Evolutionary conservation across 2,888 invertebrate species (phyloP).

Genomic region (Epiblema foenella): DNA sequence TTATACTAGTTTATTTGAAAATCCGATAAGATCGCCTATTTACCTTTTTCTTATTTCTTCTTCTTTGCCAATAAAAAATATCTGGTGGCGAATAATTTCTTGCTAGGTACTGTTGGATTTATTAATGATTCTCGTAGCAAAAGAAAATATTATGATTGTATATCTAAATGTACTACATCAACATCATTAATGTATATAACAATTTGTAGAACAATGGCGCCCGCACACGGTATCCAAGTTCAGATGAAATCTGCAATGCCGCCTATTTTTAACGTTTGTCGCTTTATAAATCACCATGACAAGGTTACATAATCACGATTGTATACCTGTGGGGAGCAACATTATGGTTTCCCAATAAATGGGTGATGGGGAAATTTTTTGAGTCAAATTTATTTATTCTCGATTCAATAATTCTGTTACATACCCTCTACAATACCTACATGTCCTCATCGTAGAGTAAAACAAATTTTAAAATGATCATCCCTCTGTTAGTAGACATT

Average conservation of each 20-base stretch:
- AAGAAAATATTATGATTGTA: not conserved
- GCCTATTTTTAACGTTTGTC: conserved; percentile 29
- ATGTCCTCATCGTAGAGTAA: too few species aligned
- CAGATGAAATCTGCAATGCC: conserved; percentile 42
- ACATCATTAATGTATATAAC: conserved; percentile 14
- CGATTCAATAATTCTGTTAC: too few species aligned
- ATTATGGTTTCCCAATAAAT: not conserved
- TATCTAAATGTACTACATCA: conserved; percentile 7
- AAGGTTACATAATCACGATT: conserved; percentile 14
- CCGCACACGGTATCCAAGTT: conserved; percentile 14
- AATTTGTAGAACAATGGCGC: conserved; percentile 31
- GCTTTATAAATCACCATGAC: conserved; percentile 18
- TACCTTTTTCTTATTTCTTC: too few species aligned
- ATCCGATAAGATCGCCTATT: too few species aligned
- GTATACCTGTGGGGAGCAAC: conserved; percentile 7
- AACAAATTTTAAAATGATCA: too few species aligned
- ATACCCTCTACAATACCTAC: too few species aligned
- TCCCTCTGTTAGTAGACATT: too few species aligned
- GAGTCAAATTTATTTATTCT: too few species aligned
- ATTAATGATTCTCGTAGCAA: not conserved
- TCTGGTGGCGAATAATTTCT: not conserved
- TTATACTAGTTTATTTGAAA: too few species aligned
- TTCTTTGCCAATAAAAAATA: too few species aligned
- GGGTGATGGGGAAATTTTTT: too few species aligned
- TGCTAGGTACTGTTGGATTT: not conserved